Evolutionary conservation across 2,888 invertebrate genomes (phyloP).

Genomic region (Frankliniella fusca): DNA sequence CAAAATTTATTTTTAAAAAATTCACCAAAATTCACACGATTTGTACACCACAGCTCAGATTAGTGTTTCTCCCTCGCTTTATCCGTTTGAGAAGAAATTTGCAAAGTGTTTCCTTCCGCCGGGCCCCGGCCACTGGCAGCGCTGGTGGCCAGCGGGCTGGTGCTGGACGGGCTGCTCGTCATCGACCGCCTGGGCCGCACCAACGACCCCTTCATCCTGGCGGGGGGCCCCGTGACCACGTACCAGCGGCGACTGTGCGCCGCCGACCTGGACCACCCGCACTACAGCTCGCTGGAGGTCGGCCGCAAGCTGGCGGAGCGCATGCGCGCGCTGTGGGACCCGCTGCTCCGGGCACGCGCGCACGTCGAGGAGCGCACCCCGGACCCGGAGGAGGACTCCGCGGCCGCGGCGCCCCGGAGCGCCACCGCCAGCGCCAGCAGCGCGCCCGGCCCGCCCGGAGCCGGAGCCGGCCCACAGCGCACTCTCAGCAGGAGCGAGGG

Average conservation of each 20-base stretch:
- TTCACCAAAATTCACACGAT: too few species aligned
- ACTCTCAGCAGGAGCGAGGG: background rate
- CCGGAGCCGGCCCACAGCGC: background rate
- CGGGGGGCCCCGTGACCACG: background rate
- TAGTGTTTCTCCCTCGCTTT: too few species aligned
- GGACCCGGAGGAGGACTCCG: background rate
- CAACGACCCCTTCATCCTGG: slow-evolving; percentile 23
- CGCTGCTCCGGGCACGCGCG: background rate
- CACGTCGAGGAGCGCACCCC: background rate
- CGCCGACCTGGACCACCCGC: background rate
- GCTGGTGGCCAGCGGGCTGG: background rate
- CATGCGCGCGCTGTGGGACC: slow-evolving; percentile 1
- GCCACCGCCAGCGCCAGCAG: background rate
- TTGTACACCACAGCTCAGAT: too few species aligned
- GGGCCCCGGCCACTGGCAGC: background rate
- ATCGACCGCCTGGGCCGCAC: slow-evolving; percentile 23
- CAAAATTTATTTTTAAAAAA: too few species aligned
- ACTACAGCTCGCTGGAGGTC: slow-evolving; percentile 3
- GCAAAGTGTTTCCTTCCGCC: too few species aligned
- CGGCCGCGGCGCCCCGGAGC: background rate
- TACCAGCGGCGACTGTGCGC: slow-evolving; percentile 8
- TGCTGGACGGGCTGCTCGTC: background rate
- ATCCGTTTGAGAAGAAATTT: too few species aligned
- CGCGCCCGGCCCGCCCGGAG: background rate
- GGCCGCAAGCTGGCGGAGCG: background rate